Conservation (phyloP, 2,888 invertebrate species). For the Tenthredo amoena region DNA sequence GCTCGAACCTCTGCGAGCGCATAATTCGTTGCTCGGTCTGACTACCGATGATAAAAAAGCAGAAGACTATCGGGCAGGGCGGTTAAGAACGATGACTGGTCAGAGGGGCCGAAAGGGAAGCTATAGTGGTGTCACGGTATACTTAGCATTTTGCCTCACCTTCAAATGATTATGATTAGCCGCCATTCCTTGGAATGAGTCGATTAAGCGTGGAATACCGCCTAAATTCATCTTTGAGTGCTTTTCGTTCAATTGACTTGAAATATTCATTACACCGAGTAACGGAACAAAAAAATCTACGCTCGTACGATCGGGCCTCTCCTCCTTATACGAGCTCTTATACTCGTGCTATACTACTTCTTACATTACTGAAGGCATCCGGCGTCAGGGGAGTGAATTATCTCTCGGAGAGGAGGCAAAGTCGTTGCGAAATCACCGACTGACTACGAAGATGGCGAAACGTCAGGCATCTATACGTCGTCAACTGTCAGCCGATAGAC, state of each 20-base stretch:
- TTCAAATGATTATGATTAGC: constrained; percentile 53
- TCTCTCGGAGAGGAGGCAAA: not conserved
- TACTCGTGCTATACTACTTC: not conserved
- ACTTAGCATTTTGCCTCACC: constrained; percentile 53
- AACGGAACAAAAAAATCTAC: not conserved
- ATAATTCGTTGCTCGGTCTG: constrained; percentile 42
- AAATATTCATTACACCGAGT: constrained; percentile 25
- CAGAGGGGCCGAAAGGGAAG: constrained; percentile 33
- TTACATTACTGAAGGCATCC: not conserved
- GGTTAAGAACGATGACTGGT: constrained; percentile 53
- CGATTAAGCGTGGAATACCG: constrained; percentile 50
- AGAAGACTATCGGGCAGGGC: constrained; percentile 48
- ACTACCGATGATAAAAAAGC: constrained; percentile 51
- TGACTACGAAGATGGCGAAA: not conserved
- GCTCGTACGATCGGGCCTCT: too few species aligned
- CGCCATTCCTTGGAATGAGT: constrained; percentile 47
- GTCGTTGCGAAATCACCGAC: not conserved
- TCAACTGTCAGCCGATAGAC: constrained; percentile 4
- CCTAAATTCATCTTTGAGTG: constrained; percentile 46
- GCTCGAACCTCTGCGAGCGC: not conserved
- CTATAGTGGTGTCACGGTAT: constrained; percentile 49
- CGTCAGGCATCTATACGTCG: not conserved
- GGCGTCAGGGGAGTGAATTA: not conserved
- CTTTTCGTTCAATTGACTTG: constrained; percentile 45
- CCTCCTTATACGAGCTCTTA: not conserved